These are phyloP conservation scores for Trachops cirrhosus DNA, from an alignment of 2,797 vertebrate genomes.

Conservation along the genomic window DNA sequence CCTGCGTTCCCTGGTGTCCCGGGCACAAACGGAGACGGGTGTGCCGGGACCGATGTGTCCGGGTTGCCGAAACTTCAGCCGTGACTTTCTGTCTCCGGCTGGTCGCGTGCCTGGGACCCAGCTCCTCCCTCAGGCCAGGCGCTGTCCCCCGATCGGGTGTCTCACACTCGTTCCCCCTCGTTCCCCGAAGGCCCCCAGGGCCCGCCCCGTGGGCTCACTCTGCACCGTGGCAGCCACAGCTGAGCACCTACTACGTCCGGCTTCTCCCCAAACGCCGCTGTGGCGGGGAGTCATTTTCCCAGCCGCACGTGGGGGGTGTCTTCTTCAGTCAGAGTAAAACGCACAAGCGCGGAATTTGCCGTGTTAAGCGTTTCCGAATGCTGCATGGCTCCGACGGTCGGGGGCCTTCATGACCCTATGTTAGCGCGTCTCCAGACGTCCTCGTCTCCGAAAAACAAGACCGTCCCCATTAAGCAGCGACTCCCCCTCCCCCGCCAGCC, in stretches of 20 bases:
- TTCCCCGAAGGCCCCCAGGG: not conserved
- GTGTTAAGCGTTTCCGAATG: not conserved
- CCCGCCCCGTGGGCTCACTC: rapidly evolving
- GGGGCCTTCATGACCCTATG: rapidly evolving
- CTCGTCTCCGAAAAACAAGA: too few species aligned
- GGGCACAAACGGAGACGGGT: rapidly evolving
- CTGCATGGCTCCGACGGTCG: not conserved
- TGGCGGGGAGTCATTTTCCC: not conserved
- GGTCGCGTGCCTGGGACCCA: not conserved
- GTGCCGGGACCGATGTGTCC: rapidly evolving
- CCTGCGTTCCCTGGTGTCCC: too few species aligned
- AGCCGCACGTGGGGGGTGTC: rapidly evolving
- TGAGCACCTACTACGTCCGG: not conserved
- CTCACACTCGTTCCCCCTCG: rapidly evolving
- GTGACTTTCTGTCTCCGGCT: not conserved
- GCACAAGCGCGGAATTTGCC: too few species aligned
- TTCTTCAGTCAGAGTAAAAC: not conserved
- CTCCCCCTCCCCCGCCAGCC: rapidly evolving
- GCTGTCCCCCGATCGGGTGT: rapidly evolving
- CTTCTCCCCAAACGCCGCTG: not conserved
- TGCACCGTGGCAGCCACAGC: rapidly evolving
- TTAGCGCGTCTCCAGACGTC: not conserved
- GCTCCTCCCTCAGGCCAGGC: not conserved
- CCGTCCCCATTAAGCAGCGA: rapidly evolving
- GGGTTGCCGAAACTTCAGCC: not conserved